phyloP scores from a whole-genome alignment of 2,888 invertebrate genomes.

The Eupithecia subumbrata region DNA sequence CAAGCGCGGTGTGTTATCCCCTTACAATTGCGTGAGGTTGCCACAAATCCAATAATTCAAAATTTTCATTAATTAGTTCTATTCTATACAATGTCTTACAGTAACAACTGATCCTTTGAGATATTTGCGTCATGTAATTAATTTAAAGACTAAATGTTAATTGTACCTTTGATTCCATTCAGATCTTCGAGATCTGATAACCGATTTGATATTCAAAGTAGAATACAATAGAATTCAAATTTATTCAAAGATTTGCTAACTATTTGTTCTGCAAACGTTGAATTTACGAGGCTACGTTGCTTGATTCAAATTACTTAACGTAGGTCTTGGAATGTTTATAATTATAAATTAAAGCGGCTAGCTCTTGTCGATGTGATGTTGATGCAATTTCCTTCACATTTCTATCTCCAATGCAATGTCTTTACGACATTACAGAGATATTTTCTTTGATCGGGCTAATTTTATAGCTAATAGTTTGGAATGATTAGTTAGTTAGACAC shows the following conservation, averaged over 20 bases:
- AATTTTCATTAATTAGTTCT: background rate
- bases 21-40: too few species aligned
- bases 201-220: background rate
- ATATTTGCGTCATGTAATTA: background rate
- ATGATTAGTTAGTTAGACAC: background rate
- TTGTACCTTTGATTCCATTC: conserved; percentile 3
- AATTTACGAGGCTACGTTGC: background rate
- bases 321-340: background rate
- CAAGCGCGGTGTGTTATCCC: too few species aligned
- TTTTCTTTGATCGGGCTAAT: too few species aligned
- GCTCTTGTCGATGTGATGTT: too few species aligned
- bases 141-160: background rate
- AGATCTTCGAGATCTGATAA: conserved; percentile 4
- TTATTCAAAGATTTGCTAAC: conserved; percentile 4
- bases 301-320: background rate
- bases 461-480: background rate
- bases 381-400: too few species aligned
- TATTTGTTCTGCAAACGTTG: background rate
- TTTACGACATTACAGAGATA: too few species aligned
- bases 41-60: background rate
- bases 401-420: too few species aligned
- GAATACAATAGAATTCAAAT: conserved; percentile 6
- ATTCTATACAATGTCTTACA: background rate
- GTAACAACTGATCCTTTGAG: background rate
- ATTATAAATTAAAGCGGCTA: too few species aligned